These are phyloP conservation scores for Litoditis marina DNA, from an alignment of 2,888 invertebrate species.

Conservation along the genomic window DNA sequence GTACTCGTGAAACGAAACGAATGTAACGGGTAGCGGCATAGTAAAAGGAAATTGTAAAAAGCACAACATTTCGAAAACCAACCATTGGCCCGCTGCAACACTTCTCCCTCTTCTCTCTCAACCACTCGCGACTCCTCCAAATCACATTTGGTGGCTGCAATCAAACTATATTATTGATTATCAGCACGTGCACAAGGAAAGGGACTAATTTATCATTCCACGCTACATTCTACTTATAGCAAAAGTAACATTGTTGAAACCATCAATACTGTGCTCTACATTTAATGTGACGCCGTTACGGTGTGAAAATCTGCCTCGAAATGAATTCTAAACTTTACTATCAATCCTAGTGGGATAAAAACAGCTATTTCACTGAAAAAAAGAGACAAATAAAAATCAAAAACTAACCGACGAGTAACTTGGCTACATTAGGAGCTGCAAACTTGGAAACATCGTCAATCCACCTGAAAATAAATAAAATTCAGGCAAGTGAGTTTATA, in stretches of 20 bases:
- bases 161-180: neutral
- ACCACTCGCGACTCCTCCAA: slow-evolving; percentile 77
- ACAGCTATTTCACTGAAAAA: neutral
- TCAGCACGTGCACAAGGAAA: too few relatives aligned
- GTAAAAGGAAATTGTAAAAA: neutral
- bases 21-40: neutral
- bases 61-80: too few relatives aligned
- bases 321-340: too few relatives aligned
- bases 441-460: slow-evolving; percentile 91
- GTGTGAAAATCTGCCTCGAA: too few relatives aligned
- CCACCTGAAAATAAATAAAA: slow-evolving; percentile 68
- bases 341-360: too few relatives aligned
- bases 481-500: neutral
- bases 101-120: slow-evolving; percentile 80
- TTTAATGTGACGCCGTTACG: too few relatives aligned
- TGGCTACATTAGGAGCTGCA: slow-evolving; percentile 84
- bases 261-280: too few relatives aligned
- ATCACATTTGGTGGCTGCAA: slow-evolving; percentile 79
- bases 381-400: neutral
- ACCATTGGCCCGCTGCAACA: slow-evolving; percentile 66
- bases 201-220: too few relatives aligned
- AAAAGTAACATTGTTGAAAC: too few relatives aligned
- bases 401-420: slow-evolving; percentile 78
- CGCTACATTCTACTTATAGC: too few relatives aligned
- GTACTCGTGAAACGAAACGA: too few relatives aligned